Conservation (phyloP, 1,140 invertebrate genomes). For the Thaumatotibia leucotreta region DNA sequence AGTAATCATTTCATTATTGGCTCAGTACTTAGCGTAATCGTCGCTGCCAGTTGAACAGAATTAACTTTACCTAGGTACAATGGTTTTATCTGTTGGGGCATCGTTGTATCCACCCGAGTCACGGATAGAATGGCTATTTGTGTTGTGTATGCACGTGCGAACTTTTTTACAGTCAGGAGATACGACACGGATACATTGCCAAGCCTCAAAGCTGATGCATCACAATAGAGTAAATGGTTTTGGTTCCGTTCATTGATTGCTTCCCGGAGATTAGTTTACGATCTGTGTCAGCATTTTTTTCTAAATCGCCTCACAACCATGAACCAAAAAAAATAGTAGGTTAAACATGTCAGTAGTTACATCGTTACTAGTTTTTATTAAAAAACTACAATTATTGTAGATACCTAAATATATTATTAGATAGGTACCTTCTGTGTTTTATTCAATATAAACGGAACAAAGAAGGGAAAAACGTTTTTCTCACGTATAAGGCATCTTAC, state of each 20-base stretch:
- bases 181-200: slow-evolving; percentile 39
- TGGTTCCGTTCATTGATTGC: slow-evolving; percentile 32
- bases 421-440: neutral
- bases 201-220: slow-evolving; percentile 25
- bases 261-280: slow-evolving; percentile 24
- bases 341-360: too few relatives aligned
- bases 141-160: slow-evolving; percentile 5
- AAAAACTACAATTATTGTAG: too few relatives aligned
- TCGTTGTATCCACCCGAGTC: slow-evolving; percentile 26
- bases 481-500: too few relatives aligned
- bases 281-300: neutral
- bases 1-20: slow-evolving; percentile 64
- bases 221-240: slow-evolving; percentile 43
- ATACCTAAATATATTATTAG: too few relatives aligned
- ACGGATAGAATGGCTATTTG: slow-evolving; percentile 17
- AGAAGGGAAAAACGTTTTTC: neutral
- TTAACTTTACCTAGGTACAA: slow-evolving; percentile 56
- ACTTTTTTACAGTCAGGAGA: slow-evolving; percentile 23
- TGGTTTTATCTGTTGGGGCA: slow-evolving; percentile 38
- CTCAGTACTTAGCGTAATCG: slow-evolving; percentile 59
- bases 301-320: too few relatives aligned
- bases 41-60: slow-evolving; percentile 42
- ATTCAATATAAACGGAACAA: neutral
- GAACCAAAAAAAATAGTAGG: too few relatives aligned
- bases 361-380: too few relatives aligned